Evolutionary conservation across 2,888 invertebrate genomes (phyloP).

Genomic region (Rhagonycha fulva): DNA sequence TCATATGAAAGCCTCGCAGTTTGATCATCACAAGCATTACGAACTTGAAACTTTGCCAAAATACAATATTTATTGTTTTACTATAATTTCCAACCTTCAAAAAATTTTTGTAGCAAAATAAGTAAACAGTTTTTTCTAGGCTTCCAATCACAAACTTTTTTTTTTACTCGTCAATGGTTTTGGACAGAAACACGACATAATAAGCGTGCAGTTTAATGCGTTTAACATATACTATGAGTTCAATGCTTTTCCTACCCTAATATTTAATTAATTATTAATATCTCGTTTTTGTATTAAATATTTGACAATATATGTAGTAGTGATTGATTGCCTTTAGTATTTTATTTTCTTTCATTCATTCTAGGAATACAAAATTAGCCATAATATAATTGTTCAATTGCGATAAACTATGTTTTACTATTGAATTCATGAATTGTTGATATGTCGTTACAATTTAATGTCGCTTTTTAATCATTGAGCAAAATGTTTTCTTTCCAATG

Average conservation of each 20-base stretch:
- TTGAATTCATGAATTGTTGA: background rate
- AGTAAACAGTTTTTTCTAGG: background rate
- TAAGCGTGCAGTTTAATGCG: no score
- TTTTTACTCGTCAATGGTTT: background rate
- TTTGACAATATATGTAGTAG: background rate
- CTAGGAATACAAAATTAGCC: background rate
- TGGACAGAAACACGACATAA: background rate
- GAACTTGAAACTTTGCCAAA: background rate
- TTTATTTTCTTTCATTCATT: background rate
- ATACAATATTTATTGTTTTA: background rate
- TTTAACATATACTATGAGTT: no score
- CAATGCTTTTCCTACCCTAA: background rate
- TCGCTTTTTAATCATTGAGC: background rate
- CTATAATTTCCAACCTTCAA: background rate
- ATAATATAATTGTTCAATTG: background rate
- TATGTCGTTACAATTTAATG: background rate
- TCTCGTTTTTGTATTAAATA: background rate
- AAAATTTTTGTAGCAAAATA: background rate
- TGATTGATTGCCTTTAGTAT: background rate
- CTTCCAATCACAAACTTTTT: background rate
- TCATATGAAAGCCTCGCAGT: background rate
- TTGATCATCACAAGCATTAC: background rate
- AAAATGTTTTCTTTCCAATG: background rate
- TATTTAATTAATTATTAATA: background rate
- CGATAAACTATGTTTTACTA: background rate